Percentiles rank a stretch among this genome's conserved stretches.
Conservation (phyloP, 2,113 vertebrate genomes). For the Cairina moschata region DNA sequence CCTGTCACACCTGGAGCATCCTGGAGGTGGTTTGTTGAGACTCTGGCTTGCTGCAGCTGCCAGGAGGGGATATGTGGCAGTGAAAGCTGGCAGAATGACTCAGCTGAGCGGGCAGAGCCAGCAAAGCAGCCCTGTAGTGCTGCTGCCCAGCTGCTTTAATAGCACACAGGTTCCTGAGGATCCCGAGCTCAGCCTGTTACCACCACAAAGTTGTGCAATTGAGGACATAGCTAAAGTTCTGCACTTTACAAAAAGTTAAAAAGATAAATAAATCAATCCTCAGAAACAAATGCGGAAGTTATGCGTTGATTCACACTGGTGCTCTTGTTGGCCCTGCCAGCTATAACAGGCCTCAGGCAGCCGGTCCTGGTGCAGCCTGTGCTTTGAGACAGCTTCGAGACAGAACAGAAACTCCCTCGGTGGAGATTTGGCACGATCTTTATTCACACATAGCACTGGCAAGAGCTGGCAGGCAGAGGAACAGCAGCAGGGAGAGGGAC, state of each 20-base stretch:
- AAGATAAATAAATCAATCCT: background rate
- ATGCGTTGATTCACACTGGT: background rate
- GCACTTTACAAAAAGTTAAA: background rate
- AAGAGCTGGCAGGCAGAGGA: background rate
- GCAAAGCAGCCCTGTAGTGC: background rate
- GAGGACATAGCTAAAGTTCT: background rate
- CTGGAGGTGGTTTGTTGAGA: background rate
- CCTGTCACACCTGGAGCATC: background rate
- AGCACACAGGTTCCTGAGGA: background rate
- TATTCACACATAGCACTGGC: background rate
- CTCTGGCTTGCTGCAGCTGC: background rate
- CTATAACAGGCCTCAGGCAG: background rate
- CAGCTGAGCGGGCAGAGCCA: background rate
- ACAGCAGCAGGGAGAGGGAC: background rate
- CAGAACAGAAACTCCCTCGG: background rate
- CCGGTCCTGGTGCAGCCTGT: background rate
- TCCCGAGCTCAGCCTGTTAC: background rate
- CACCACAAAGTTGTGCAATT: background rate
- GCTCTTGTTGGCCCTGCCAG: background rate
- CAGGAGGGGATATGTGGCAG: background rate
- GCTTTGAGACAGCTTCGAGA: background rate
- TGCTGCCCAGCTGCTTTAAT: background rate
- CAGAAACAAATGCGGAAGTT: background rate
- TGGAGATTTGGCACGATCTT: background rate
- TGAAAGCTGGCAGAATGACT: background rate